A percentile compares a stretch with the other conserved stretches of the same genome.
Conservation (phyloP, 2,888 invertebrate species). For the Eupithecia inturbata region DNA sequence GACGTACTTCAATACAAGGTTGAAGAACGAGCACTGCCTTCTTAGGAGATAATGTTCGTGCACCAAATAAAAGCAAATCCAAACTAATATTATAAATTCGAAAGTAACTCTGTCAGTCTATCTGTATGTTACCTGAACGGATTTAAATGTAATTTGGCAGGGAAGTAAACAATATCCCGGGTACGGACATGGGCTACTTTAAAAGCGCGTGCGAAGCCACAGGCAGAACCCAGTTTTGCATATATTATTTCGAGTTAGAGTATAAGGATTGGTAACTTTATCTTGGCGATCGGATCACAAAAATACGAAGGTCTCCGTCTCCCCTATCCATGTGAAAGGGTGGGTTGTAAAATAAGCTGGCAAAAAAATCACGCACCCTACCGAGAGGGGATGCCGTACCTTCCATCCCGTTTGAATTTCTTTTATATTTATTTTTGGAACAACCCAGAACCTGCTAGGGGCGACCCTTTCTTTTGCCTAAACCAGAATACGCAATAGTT, state of each 20-base stretch:
- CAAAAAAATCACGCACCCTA: conserved; percentile 47
- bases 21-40: not conserved
- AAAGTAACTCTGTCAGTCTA: no score
- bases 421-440: conserved; percentile 45
- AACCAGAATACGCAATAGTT: conserved; percentile 25
- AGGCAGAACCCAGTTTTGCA: no score
- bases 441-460: conserved; percentile 29
- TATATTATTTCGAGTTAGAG: not conserved
- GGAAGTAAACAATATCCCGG: no score
- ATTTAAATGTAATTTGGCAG: no score
- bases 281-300: conserved; percentile 24
- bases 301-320: conserved; percentile 34
- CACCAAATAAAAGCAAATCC: not conserved
- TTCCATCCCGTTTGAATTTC: conserved; percentile 35
- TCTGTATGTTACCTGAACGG: no score
- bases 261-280: not conserved
- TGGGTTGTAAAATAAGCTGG: conserved; percentile 43
- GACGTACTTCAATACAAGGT: not conserved
- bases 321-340: conserved; percentile 44
- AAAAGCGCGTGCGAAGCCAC: no score
- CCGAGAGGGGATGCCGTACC: conserved; percentile 38
- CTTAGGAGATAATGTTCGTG: not conserved
- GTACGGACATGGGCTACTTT: no score
- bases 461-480: conserved; percentile 29
- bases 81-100: no score